Evolutionary conservation across 2,797 vertebrate species (phyloP).

Genomic region (Catostomus latipinnis): DNA sequence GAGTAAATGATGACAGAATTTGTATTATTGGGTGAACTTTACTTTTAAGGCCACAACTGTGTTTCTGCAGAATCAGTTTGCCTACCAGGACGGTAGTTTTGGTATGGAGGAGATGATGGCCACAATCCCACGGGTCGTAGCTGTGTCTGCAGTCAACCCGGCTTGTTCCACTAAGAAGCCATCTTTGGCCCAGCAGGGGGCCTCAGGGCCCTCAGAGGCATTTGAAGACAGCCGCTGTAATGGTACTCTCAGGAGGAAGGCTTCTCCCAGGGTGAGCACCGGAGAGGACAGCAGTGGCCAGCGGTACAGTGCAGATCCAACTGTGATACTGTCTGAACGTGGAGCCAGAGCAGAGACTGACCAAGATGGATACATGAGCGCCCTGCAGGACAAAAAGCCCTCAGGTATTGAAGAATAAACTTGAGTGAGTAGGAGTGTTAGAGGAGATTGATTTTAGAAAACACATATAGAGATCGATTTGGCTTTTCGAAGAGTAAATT

Average conservation of each 20-base stretch:
- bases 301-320: slow-evolving; percentile 96
- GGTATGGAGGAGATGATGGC: slow-evolving; percentile 82
- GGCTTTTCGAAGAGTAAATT: neutral
- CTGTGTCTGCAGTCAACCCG: slow-evolving; percentile 68
- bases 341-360: slow-evolving; percentile 84
- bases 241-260: slow-evolving; percentile 90
- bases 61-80: slow-evolving; percentile 73
- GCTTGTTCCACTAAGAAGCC: slow-evolving; percentile 84
- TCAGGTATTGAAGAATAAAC: slow-evolving; percentile 79
- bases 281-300: slow-evolving; percentile 88
- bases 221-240: slow-evolving; percentile 88
- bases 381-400: slow-evolving; percentile 88
- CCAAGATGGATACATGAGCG: slow-evolving; percentile 88
- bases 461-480: neutral
- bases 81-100: slow-evolving; percentile 77
- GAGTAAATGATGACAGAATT: no score
- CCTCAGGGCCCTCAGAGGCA: slow-evolving; percentile 80
- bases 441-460: neutral
- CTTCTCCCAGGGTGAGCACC: slow-evolving; percentile 71
- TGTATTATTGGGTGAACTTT: no score
- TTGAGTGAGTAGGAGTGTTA: neutral
- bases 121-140: slow-evolving; percentile 82
- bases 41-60: neutral
- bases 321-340: slow-evolving; percentile 84
- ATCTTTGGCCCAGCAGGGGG: slow-evolving; percentile 75